Evolutionary conservation across 1,140 invertebrate genomes (phyloP), one percentile per base, ranked within the genome.

Genomic region (Goniozus legneri): DNA sequence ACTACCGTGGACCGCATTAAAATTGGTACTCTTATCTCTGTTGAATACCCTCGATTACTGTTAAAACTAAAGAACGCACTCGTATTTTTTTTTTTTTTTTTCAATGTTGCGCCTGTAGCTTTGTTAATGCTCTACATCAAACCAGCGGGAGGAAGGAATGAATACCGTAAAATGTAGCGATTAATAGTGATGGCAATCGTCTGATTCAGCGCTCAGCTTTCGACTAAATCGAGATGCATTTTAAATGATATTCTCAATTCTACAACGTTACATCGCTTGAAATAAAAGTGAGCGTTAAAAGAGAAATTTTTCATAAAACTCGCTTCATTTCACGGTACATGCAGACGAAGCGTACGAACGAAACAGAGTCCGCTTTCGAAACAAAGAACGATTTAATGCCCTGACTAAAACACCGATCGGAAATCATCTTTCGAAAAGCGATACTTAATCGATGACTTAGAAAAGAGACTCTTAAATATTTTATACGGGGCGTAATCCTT

Each of bases 1-100:
- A 68, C 65, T 67, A 71, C 62, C 60, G 56, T 69, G 64, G 64
- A 71, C 65, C 68, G 45, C 60, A 44, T 60, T 37, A 61, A 60
- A 60, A 62, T 62, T 67, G 57, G 63, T 68, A 65, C 34, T 46
- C 63, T 39, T 65, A 65, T 66, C 68, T 67, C n/a, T 56, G 57
- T 64, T 66, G 53, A 41, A 58, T 57, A 43, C 50, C 44, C 56
- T 47, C 44, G 41, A 34, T 8, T n/a, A n/a, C n/a, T 53, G 48
- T 41, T 47, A 27, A 6, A 27, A 27, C 24, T 6, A 10, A 27
- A 27, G 4, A 37, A 19, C 19, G 21, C 13, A 22, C 13, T 39
- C 22, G 19, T 19, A 35, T 49, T 24, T 46, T 50, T 12, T 43
- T 31, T 36, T 41, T 31, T 47, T 34, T 35, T 27, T 31, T 39